Evolutionary conservation across 2,888 invertebrate genomes (phyloP).

Genomic region (Lithophane semibrunnea): DNA sequence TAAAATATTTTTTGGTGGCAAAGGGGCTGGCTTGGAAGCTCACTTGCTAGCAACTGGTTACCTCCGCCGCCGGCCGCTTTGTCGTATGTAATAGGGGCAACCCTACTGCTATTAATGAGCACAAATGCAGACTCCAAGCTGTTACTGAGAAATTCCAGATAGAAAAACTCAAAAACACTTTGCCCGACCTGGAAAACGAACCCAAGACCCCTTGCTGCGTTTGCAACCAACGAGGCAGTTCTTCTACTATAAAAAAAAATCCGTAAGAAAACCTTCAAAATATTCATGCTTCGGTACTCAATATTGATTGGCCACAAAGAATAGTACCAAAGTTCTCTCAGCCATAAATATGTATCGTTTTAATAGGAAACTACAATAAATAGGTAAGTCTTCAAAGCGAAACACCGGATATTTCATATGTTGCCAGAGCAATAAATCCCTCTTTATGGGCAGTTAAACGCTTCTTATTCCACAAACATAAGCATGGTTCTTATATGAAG

Average conservation of each 20-base stretch:
- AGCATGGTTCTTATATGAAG: constrained; percentile 75
- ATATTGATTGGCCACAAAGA: constrained; percentile 17
- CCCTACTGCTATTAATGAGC: too few relatives aligned
- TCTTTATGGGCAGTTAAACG: constrained; percentile 86
- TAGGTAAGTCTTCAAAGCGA: constrained; percentile 74
- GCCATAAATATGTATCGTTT: constrained; percentile 58
- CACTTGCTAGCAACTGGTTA: not conserved
- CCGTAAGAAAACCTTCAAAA: not conserved
- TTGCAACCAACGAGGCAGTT: too few relatives aligned
- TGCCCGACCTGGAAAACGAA: not conserved
- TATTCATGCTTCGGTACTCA: not conserved
- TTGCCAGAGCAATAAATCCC: constrained; percentile 80
- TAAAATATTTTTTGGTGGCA: not conserved
- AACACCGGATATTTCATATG: constrained; percentile 79
- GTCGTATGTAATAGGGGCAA: not conserved
- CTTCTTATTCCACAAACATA: constrained; percentile 82
- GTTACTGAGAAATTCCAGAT: not conserved
- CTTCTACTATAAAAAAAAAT: not conserved
- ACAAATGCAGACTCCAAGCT: not conserved
- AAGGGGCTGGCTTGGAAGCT: not conserved
- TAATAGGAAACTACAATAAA: constrained; percentile 64
- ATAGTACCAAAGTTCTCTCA: constrained; percentile 26
- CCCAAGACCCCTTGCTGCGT: not conserved
- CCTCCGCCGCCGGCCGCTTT: not conserved
- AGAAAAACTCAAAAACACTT: not conserved